These are phyloP conservation scores for Eptesicus fuscus DNA, from an alignment of 2,113 vertebrate genomes.

Conservation along the genomic window DNA sequence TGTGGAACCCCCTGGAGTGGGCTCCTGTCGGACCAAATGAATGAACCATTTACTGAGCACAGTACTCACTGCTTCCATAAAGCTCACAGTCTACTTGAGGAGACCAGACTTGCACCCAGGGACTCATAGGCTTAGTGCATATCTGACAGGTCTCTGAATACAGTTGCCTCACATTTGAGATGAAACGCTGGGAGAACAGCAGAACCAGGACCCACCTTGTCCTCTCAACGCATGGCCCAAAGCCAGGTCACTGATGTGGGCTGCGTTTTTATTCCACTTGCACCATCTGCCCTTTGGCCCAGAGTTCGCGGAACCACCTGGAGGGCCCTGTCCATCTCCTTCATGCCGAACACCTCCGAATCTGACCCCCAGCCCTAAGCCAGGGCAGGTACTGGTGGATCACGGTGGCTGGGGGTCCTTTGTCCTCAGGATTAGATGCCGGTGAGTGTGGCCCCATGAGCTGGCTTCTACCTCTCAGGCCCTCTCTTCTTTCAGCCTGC, in stretches of 20 bases:
- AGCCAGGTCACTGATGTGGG: not conserved
- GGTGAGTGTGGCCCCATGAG: not conserved
- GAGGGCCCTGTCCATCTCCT: not conserved
- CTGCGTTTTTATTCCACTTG: not conserved
- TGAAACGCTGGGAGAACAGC: not conserved
- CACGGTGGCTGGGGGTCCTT: not conserved
- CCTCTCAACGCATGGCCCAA: not conserved
- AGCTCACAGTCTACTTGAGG: not conserved
- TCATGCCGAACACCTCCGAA: not conserved
- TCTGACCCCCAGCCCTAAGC: not conserved
- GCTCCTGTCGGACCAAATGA: not conserved
- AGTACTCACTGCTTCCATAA: not conserved
- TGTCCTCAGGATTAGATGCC: not conserved
- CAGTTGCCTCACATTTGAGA: not conserved
- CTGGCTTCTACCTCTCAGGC: not conserved
- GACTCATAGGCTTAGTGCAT: not conserved
- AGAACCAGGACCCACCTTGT: not conserved
- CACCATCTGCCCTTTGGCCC: not conserved
- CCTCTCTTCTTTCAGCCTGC: conserved; percentile 53
- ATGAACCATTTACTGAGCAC: not conserved
- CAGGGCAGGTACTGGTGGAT: not conserved
- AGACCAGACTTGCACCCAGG: not conserved
- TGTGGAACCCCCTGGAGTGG: too few relatives aligned
- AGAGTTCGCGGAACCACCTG: not conserved
- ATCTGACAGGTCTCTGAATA: not conserved